Evolutionary conservation across 2,888 invertebrate genomes (phyloP).

Genomic region (Agrochola lota): DNA sequence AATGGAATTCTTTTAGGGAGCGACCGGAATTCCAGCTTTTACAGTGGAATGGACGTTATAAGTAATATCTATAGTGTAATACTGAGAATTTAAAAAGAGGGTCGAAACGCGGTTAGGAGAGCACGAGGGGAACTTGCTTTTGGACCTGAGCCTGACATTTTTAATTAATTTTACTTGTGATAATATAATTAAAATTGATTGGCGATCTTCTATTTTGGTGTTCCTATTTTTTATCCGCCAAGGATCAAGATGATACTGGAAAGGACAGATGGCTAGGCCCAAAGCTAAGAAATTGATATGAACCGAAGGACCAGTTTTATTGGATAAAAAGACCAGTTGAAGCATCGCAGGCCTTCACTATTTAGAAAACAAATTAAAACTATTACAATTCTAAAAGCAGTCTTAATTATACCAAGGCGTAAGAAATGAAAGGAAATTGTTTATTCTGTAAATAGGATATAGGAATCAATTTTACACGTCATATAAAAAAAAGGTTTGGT

Average conservation of each 20-base stretch:
- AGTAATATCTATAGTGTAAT: slow-evolving; percentile 50
- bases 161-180: slow-evolving; percentile 3
- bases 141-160: neutral
- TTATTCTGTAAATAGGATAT: too few relatives aligned
- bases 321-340: neutral
- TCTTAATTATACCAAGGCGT: neutral
- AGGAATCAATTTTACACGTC: too few relatives aligned
- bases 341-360: fast-evolving
- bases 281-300: neutral
- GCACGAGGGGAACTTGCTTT: neutral
- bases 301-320: neutral
- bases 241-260: neutral
- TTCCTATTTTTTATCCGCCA: neutral
- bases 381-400: neutral
- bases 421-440: too few relatives aligned
- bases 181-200: slow-evolving; percentile 1
- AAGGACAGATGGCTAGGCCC: neutral
- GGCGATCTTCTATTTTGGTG: neutral
- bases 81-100: slow-evolving; percentile 46
- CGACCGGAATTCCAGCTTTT: slow-evolving; percentile 51
- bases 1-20: slow-evolving; percentile 62
- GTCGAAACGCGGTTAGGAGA: slow-evolving; percentile 10
- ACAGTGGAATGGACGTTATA: slow-evolving; percentile 47
- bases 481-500: too few relatives aligned
- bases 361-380: neutral